phyloP scores from a whole-genome alignment of 2,797 vertebrate genomes.

The Lates japonicus region DNA sequence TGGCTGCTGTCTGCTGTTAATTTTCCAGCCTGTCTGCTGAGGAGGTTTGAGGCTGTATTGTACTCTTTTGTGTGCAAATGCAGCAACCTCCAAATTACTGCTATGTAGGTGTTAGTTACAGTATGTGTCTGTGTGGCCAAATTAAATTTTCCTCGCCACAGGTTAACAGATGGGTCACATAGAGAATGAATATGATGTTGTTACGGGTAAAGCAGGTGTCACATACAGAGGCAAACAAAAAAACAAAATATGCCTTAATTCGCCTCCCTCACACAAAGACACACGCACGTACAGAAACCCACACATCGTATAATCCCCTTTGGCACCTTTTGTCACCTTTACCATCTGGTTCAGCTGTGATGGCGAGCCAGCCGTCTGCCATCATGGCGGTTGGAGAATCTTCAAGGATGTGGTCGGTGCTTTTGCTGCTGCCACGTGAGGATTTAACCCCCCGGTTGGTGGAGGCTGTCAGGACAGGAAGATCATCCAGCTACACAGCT shows the following conservation, averaged over 20 bases:
- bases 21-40: slow-evolving; percentile 8
- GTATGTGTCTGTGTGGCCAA: not conserved
- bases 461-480: slow-evolving; percentile 20
- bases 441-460: slow-evolving; percentile 14
- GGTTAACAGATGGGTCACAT: slow-evolving; percentile 32
- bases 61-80: slow-evolving; percentile 19
- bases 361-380: slow-evolving; percentile 55
- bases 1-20: slow-evolving; percentile 4
- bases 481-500: slow-evolving; percentile 19
- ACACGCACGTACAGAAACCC: not conserved
- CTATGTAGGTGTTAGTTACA: slow-evolving; percentile 3
- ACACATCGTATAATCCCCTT: slow-evolving; percentile 52
- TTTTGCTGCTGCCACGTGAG: slow-evolving; percentile 30
- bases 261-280: not conserved
- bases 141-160: slow-evolving; percentile 14
- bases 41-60: not conserved
- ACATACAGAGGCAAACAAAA: slow-evolving; percentile 17
- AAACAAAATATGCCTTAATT: slow-evolving; percentile 24
- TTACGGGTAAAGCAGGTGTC: slow-evolving; percentile 23
- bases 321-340: slow-evolving; percentile 60
- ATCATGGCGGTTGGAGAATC: slow-evolving; percentile 42
- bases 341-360: slow-evolving; percentile 66
- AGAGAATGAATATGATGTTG: slow-evolving; percentile 4
- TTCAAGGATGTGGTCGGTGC: slow-evolving; percentile 50
- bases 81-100: not conserved